Evolutionary conservation across 2,888 invertebrate genomes (phyloP).

Genomic region (Chrysodeixis includens): DNA sequence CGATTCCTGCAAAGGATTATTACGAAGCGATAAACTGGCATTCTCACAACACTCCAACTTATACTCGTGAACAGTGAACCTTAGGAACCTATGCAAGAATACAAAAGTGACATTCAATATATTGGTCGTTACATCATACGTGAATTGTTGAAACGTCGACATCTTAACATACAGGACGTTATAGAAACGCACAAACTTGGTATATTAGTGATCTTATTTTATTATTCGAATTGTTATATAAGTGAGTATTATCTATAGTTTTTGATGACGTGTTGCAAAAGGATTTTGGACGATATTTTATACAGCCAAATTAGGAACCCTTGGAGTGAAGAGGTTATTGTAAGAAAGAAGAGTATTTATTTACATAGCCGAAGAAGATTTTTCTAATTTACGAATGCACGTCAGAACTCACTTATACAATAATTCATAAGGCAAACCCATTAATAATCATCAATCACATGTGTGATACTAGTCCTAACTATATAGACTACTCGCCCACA

Average conservation of each 20-base stretch:
- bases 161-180: constrained; percentile 36
- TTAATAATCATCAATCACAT: constrained; percentile 54
- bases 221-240: constrained; percentile 51
- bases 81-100: constrained; percentile 48
- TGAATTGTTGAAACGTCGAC: constrained; percentile 39
- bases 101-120: constrained; percentile 56
- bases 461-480: constrained; percentile 50
- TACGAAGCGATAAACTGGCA: neutral
- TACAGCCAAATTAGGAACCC: constrained; percentile 10
- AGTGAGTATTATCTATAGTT: constrained; percentile 39
- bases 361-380: constrained; percentile 8
- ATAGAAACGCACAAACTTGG: constrained; percentile 38
- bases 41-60: neutral
- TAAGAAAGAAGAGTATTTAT: neutral
- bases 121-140: constrained; percentile 56
- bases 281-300: constrained; percentile 7
- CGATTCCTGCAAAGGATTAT: constrained; percentile 10
- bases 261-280: neutral
- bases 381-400: constrained; percentile 38
- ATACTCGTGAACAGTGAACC: constrained; percentile 36
- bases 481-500: constrained; percentile 54
- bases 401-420: constrained; percentile 62
- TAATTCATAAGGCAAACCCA: constrained; percentile 67
- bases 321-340: constrained; percentile 11
- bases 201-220: constrained; percentile 47